Percentiles rank a stretch among this genome's conserved stretches.
These are phyloP conservation scores for Oegoconia quadripuncta DNA, from an alignment of 2,888 invertebrate species.

Conservation along the genomic window DNA sequence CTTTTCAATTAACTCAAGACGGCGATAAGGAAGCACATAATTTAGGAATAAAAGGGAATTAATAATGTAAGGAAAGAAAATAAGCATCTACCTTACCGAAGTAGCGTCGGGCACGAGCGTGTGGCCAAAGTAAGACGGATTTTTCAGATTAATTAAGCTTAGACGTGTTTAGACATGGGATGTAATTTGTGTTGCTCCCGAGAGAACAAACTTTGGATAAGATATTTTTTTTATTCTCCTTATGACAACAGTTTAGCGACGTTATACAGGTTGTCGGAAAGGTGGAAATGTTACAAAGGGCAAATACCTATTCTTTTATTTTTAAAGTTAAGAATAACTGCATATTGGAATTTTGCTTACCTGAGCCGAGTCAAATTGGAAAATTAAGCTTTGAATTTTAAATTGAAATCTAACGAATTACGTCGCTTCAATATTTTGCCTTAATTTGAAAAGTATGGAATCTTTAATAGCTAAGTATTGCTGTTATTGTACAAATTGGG, in stretches of 20 bases:
- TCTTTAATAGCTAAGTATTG: no score
- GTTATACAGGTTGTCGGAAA: neutral
- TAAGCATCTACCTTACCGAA: constrained; percentile 16
- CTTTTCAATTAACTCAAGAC: constrained; percentile 2
- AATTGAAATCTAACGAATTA: no score
- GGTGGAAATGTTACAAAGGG: no score
- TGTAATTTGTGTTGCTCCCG: constrained; percentile 41
- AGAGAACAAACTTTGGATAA: constrained; percentile 29
- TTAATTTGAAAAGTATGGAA: no score
- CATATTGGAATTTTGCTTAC: no score
- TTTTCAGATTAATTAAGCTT: constrained; percentile 56
- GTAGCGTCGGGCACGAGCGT: constrained; percentile 28
- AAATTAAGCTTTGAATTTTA: no score
- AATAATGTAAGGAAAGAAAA: constrained; percentile 18
- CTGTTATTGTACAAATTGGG: no score
- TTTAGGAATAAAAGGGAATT: constrained; percentile 34
- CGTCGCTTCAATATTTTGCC: no score
- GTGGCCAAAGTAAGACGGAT: constrained; percentile 30
- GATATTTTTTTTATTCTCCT: constrained; percentile 18
- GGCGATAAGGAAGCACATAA: constrained; percentile 27
- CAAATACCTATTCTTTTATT: no score
- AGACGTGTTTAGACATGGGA: constrained; percentile 37
- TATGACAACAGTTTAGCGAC: neutral
- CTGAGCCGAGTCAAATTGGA: no score
- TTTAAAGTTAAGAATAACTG: no score